Conservation (phyloP, 2,888 invertebrate genomes). For the Vandiemenella viatica region DNA sequence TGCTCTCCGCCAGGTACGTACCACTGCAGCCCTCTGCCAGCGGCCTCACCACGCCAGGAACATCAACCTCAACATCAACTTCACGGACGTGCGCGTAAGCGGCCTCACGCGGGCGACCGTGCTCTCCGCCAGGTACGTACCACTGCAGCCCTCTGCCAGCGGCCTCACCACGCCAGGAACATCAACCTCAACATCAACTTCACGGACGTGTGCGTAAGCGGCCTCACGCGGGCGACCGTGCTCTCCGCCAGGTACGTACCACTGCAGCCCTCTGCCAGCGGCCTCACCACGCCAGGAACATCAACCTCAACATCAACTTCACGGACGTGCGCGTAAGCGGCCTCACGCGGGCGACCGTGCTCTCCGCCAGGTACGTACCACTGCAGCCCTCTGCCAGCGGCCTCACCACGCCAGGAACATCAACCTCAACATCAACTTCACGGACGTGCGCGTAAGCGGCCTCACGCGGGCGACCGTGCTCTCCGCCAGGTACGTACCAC, state of each 20-base stretch:
- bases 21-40: background rate
- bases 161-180: background rate
- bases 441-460: no score
- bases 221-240: no score
- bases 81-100: background rate
- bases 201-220: background rate
- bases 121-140: no score
- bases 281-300: background rate
- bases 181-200: background rate
- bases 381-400: no score
- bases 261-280: background rate
- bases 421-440: no score
- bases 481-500: no score
- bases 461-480: no score
- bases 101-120: no score
- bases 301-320: background rate
- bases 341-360: no score
- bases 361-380: no score
- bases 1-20: no score
- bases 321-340: background rate
- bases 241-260: background rate
- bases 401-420: no score
- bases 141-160: background rate
- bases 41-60: background rate
- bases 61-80: background rate